Conservation (phyloP, 92 coral and sea anemone species). For the Umimayanthus kanabou region DNA sequence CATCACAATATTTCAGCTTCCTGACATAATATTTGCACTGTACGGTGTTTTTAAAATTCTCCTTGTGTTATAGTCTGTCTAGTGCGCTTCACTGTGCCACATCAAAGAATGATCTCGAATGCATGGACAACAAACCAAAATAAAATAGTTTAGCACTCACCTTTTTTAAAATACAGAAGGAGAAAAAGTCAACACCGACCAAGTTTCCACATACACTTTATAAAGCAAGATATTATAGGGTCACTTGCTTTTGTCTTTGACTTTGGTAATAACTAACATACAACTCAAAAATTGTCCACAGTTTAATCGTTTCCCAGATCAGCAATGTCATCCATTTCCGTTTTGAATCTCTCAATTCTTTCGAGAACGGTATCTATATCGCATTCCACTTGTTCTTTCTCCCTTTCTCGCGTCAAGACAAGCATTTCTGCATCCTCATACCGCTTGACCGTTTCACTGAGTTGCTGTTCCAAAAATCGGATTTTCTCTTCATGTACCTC, state of each 20-base stretch:
- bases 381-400: conserved; percentile 13
- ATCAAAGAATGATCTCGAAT: background rate
- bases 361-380: conserved; percentile 8
- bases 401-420: conserved; percentile 31
- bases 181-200: background rate
- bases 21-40: background rate
- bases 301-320: conserved; percentile 14
- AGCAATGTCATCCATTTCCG: conserved; percentile 32
- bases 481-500: conserved; percentile 42
- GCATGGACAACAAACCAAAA: background rate
- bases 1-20: background rate
- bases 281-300: background rate
- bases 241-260: conserved; percentile 7
- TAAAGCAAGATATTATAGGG: background rate
- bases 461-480: conserved; percentile 40
- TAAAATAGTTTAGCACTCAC: background rate
- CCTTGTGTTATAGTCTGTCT: background rate
- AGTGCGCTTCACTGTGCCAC: too few species aligned
- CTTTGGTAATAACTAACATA: background rate
- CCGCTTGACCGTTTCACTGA: conserved; percentile 17
- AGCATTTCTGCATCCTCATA: conserved; percentile 39
- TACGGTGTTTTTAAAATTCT: background rate
- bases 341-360: conserved; percentile 17
- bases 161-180: background rate
- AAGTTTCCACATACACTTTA: background rate